A percentile compares a stretch with the other conserved stretches of the same genome.
Evolutionary conservation across 2,797 vertebrate genomes (phyloP).

Genomic region (Lutjanus argentimaculatus): DNA sequence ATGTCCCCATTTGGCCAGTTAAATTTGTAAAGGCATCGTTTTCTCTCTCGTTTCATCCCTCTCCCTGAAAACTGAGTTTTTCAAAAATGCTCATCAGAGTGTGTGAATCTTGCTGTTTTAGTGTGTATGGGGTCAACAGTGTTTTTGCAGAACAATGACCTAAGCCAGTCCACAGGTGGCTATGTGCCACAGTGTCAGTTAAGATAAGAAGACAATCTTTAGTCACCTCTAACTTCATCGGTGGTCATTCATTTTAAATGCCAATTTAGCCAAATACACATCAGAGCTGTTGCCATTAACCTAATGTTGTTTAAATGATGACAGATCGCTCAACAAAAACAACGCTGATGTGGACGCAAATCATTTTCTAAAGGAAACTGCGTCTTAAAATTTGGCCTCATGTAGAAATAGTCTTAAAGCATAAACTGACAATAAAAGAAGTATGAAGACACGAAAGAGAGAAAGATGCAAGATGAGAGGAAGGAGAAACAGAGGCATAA

Average conservation of each 20-base stretch:
- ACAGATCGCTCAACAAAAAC: not conserved
- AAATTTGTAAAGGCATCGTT: not conserved
- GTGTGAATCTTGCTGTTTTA: not conserved
- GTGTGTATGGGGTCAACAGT: not conserved
- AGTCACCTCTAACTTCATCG: not conserved
- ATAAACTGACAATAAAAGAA: not conserved
- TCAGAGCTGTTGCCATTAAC: not conserved
- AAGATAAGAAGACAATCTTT: not conserved
- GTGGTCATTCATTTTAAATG: not conserved
- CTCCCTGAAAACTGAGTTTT: too few species aligned
- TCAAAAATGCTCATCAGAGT: not conserved
- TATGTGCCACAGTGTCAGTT: not conserved
- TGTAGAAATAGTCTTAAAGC: not conserved
- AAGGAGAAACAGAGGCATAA: not conserved
- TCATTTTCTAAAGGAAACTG: not conserved
- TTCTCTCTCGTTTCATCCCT: not conserved
- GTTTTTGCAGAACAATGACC: not conserved
- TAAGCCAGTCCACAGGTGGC: not conserved
- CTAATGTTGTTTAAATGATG: not conserved
- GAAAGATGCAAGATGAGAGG: not conserved
- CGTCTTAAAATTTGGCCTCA: not conserved
- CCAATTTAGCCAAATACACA: not conserved
- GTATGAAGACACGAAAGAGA: not conserved
- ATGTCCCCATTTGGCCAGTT: too few species aligned
- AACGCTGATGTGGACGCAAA: not conserved